phyloP scores from a whole-genome alignment of 1,140 invertebrate genomes.

The Zaprionus davidi region DNA sequence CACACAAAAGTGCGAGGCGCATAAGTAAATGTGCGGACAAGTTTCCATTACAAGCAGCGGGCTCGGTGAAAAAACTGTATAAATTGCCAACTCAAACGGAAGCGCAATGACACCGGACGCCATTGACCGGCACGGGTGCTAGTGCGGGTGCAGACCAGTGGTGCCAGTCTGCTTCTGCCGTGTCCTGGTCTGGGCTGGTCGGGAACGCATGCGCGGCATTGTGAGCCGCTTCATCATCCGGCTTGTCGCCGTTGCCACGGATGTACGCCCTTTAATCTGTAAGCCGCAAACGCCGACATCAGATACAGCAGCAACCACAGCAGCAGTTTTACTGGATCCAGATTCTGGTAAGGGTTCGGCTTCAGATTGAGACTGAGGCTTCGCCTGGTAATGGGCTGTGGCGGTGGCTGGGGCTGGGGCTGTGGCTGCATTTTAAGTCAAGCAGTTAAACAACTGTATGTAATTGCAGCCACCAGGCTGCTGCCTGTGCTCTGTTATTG shows the following conservation, averaged over 20 bases:
- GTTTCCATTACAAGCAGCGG: slow-evolving; percentile 58
- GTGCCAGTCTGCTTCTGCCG: background rate
- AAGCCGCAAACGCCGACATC: slow-evolving; percentile 73
- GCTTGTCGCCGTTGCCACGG: slow-evolving; percentile 60
- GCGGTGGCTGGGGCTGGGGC: slow-evolving; percentile 8
- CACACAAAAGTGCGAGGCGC: slow-evolving; percentile 60
- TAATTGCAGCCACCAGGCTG: slow-evolving; percentile 65
- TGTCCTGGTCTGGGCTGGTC: background rate
- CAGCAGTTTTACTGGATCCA: slow-evolving; percentile 16
- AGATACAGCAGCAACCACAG: slow-evolving; percentile 43
- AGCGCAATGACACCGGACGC: slow-evolving; percentile 79
- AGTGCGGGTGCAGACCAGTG: slow-evolving; percentile 7
- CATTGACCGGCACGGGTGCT: slow-evolving; percentile 62
- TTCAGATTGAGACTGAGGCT: slow-evolving; percentile 1
- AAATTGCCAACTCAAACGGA: slow-evolving; percentile 81
- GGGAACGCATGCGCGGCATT: slow-evolving; percentile 65
- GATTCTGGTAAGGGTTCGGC: slow-evolving; percentile 6
- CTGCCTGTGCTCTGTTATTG: slow-evolving; percentile 36
- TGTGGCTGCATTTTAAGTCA: slow-evolving; percentile 71
- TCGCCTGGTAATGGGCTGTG: slow-evolving; percentile 20
- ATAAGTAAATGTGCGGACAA: slow-evolving; percentile 74
- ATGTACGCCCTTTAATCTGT: slow-evolving; percentile 77
- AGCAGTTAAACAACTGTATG: slow-evolving; percentile 81
- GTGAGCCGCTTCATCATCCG: slow-evolving; percentile 55
- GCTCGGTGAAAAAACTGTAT: slow-evolving; percentile 65